These are phyloP conservation scores for Pyrochroa serraticornis DNA, from an alignment of 2,888 invertebrate genomes.

Conservation along the genomic window DNA sequence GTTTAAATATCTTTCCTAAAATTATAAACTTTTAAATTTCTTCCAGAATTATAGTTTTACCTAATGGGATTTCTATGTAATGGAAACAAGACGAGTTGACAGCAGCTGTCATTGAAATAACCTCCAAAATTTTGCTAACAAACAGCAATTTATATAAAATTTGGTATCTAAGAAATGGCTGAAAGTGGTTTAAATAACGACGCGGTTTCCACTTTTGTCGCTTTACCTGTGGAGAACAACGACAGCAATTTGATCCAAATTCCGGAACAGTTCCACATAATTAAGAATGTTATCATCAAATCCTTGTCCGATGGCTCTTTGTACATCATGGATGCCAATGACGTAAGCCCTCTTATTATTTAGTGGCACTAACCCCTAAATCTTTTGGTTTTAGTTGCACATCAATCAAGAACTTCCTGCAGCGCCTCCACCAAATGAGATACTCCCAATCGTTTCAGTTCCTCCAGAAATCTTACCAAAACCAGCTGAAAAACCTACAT, in stretches of 20 bases:
- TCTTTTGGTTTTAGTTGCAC: background rate
- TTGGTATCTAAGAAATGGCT: background rate
- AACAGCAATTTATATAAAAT: background rate
- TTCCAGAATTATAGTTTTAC: too few relatives aligned
- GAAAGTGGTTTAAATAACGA: conserved; percentile 5
- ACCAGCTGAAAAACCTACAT: conserved; percentile 7
- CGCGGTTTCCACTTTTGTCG: conserved; percentile 16
- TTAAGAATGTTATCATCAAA: conserved; percentile 16
- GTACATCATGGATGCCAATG: conserved; percentile 12
- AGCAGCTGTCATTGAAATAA: background rate
- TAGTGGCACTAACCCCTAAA: background rate
- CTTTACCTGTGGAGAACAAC: conserved; percentile 12
- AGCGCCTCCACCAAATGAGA: background rate
- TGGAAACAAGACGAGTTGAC: too few relatives aligned
- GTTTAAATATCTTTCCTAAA: too few relatives aligned
- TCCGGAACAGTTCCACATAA: conserved; percentile 14
- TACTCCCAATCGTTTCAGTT: background rate
- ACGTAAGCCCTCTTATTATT: background rate
- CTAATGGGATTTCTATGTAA: too few relatives aligned
- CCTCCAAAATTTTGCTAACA: conserved; percentile 3
- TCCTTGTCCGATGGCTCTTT: conserved; percentile 15
- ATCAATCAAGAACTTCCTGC: background rate
- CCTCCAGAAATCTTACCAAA: background rate
- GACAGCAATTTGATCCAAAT: conserved; percentile 9
- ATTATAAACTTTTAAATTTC: too few relatives aligned